These are phyloP conservation scores for Nematolebias whitei DNA, from an alignment of 2,113 vertebrate species.

Conservation along the genomic window DNA sequence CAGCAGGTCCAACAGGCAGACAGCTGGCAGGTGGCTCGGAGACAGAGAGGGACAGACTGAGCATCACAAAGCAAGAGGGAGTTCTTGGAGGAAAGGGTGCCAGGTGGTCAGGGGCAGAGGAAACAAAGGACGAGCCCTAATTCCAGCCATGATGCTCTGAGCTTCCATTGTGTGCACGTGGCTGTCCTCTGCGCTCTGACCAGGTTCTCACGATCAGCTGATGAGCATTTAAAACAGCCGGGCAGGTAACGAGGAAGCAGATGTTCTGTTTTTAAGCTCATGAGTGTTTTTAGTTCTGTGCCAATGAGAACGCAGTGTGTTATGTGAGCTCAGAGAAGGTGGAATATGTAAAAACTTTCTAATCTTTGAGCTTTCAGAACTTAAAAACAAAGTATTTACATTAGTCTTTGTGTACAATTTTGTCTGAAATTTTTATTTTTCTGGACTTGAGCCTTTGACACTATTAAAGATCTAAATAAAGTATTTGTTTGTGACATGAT, in stretches of 20 bases:
- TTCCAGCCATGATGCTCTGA: slow-evolving; percentile 67
- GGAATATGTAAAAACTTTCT: no score
- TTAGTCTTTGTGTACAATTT: no score
- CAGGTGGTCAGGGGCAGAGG: slow-evolving; percentile 75
- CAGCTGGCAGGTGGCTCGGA: slow-evolving; percentile 74
- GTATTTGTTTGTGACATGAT: background rate
- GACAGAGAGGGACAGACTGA: slow-evolving; percentile 68
- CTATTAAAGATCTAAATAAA: background rate
- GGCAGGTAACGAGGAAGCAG: background rate
- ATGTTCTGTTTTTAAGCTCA: background rate
- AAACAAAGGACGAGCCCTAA: slow-evolving; percentile 76
- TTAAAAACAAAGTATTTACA: no score
- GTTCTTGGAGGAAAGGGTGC: slow-evolving; percentile 72
- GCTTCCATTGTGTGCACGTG: slow-evolving; percentile 73
- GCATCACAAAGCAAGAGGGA: slow-evolving; percentile 77
- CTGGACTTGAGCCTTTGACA: background rate
- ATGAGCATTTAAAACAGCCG: slow-evolving; percentile 55
- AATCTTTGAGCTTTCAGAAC: no score
- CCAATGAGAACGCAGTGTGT: slow-evolving; percentile 29
- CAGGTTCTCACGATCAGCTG: slow-evolving; percentile 67
- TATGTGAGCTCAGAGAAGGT: no score
- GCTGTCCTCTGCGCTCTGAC: slow-evolving; percentile 29
- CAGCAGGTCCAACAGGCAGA: slow-evolving; percentile 63
- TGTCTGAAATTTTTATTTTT: background rate
- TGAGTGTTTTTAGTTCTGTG: background rate